Percentiles rank a stretch among this genome's conserved stretches.
Conservation (phyloP, 2,888 invertebrate genomes). For the Cerastoderma edule region DNA sequence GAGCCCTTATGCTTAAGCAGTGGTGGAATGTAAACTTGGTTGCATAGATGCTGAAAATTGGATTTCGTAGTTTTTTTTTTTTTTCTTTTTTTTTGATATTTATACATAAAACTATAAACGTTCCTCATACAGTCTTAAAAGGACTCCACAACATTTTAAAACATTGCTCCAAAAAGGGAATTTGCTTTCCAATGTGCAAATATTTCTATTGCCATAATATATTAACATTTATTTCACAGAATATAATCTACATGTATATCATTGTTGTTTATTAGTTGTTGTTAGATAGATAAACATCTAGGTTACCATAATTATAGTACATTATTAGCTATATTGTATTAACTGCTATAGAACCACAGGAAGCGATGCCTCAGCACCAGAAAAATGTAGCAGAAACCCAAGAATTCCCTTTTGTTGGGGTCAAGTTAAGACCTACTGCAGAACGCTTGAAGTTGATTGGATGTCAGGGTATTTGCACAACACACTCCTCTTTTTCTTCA, state of each 20-base stretch:
- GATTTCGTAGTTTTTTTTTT: no score
- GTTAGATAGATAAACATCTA: no score
- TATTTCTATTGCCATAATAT: slow-evolving; percentile 1
- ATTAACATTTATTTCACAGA: background rate
- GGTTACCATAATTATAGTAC: no score
- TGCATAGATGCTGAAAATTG: no score
- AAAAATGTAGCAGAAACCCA: background rate
- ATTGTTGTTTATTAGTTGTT: background rate
- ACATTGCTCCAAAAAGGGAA: background rate
- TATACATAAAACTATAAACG: no score
- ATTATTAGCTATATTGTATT: no score
- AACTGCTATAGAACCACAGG: no score
- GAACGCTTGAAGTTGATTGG: slow-evolving; percentile 36
- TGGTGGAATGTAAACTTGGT: no score
- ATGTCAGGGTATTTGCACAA: slow-evolving; percentile 29
- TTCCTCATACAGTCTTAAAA: no score
- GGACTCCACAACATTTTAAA: background rate
- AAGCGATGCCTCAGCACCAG: no score
- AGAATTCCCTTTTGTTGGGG: slow-evolving; percentile 12
- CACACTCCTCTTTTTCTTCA: background rate
- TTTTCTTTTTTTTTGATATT: no score
- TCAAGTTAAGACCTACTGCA: slow-evolving; percentile 41
- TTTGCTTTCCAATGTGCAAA: background rate
- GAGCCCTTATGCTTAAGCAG: no score
- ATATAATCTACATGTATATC: background rate